Evolutionary conservation across 92 coral and sea anemone genomes (phyloP).

Genomic region (Virgularia gustaviana): DNA sequence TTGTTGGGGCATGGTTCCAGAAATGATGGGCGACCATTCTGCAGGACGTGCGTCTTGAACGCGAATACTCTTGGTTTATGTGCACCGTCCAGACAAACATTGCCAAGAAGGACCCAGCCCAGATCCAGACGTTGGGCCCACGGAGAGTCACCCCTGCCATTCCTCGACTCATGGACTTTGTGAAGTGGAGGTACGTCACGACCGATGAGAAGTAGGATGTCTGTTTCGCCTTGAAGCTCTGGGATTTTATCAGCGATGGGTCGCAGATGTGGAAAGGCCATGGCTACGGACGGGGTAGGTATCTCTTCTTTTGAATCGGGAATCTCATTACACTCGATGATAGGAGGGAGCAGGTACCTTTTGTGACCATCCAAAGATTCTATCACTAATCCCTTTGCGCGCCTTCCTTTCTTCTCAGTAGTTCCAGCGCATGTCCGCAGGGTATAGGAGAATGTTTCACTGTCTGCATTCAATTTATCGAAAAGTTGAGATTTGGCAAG

Average conservation of each 20-base stretch:
- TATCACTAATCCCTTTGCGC: neutral
- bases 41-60: conserved; percentile 45
- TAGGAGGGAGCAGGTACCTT: conserved; percentile 22
- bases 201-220: conserved; percentile 48
- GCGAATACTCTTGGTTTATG: conserved; percentile 23
- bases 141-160: conserved; percentile 46
- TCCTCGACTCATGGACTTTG: conserved; percentile 53
- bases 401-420: neutral
- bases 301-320: conserved; percentile 51
- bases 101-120: conserved; percentile 54
- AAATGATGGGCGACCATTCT: conserved; percentile 46
- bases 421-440: conserved; percentile 4
- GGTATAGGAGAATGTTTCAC: conserved; percentile 35
- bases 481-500: conserved; percentile 4
- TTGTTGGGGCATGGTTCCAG: conserved; percentile 45
- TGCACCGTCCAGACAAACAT: conserved; percentile 53
- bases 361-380: conserved; percentile 19
- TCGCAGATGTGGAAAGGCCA: too few relatives aligned
- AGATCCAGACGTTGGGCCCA: conserved; percentile 53
- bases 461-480: neutral
- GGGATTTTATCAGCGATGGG: conserved; percentile 25
- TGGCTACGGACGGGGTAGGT: conserved; percentile 39
- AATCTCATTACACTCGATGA: conserved; percentile 42
- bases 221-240: conserved; percentile 19
- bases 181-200: conserved; percentile 53